Evolutionary conservation across 1,140 invertebrate genomes (phyloP).

Genomic region (Drosophila punjabiensis): DNA sequence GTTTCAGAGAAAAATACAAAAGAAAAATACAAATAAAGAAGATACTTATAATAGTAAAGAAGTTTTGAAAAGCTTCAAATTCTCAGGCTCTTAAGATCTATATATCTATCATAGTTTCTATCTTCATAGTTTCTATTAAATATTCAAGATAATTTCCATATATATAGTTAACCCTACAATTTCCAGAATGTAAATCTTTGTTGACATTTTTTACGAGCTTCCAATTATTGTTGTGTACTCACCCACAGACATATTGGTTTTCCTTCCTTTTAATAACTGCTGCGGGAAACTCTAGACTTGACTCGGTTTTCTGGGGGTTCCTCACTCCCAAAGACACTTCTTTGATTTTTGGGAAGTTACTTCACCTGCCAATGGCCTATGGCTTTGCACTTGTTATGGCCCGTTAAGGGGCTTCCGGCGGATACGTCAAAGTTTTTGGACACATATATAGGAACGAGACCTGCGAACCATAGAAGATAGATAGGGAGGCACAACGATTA

Average conservation of each 20-base stretch:
- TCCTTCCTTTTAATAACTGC: constrained; percentile 19
- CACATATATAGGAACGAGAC: constrained; percentile 52
- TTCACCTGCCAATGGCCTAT: constrained; percentile 15
- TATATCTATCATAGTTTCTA: no score
- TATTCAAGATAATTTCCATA: background rate
- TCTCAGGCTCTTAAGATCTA: background rate
- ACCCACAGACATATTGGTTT: constrained; percentile 65
- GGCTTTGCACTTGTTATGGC: constrained; percentile 77
- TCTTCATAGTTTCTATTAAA: background rate
- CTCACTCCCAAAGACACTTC: background rate
- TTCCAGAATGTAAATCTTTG: constrained; percentile 13
- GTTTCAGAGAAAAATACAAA: background rate
- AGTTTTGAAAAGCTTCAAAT: background rate
- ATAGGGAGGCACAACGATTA: constrained; percentile 69
- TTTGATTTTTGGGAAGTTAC: constrained; percentile 45
- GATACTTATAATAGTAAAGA: background rate
- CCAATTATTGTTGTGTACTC: constrained; percentile 44
- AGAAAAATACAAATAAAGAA: background rate
- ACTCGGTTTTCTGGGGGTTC: constrained; percentile 1
- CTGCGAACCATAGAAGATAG: constrained; percentile 75
- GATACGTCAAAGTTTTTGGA: constrained; percentile 76
- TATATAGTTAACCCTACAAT: background rate
- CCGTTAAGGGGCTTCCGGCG: constrained; percentile 75
- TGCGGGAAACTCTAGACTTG: constrained; percentile 12
- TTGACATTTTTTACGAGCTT: constrained; percentile 21